Base-by-base conservation (phyloP, 2,888 invertebrate species). In the Eilema griseolum region DNA sequence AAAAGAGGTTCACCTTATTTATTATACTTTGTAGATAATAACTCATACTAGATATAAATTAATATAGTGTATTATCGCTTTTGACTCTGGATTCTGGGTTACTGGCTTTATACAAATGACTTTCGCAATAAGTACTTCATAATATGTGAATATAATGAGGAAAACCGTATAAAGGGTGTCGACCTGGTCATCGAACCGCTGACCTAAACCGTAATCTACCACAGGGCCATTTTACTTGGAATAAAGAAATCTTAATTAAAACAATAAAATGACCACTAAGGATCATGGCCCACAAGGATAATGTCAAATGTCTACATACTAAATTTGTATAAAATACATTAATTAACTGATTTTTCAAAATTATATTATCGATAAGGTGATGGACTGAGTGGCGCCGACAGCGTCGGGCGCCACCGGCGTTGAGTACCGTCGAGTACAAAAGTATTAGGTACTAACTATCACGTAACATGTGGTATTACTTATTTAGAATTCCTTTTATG, bases 301-400 rank as follows among this genome's bases (percentile, higher is more conserved):
- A n/a, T 52, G 52, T n/a, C 52, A 52, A n/a, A 52, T 52, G 52
- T 52, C n/a, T n/a, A 2, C 10, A 52, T n/a, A n/a, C n/a, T n/a
- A n/a, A n/a, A n/a, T 52, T 52, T 52, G 52, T 52, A 59, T 26
- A 59, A 24, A 59, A 14, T 24, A 23, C 14, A 59, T 24, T 12
- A 59, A 59, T 59, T 59, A 59, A 59, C 14, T 59, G 24, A 24
- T 60, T 46, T 66, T 57, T 31, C 63, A 71, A 64, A 60, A 64
- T 64, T 61, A 8, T 71, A 52, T 61, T 61, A 61, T 64, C 56
- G 26, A 26, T 28, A 71, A 67, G 67, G 61, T 64, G 59, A 70
- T 41, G 69, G 65, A 31, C 64, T 68, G 52, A 61, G 20, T 64
- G 82, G 80, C 78, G 82, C 77, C 79, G 28, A 46, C 31, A 20